Evolutionary conservation across 2,113 vertebrate species (phyloP).

Genomic region (Dolichallabes microphthalmus): DNA sequence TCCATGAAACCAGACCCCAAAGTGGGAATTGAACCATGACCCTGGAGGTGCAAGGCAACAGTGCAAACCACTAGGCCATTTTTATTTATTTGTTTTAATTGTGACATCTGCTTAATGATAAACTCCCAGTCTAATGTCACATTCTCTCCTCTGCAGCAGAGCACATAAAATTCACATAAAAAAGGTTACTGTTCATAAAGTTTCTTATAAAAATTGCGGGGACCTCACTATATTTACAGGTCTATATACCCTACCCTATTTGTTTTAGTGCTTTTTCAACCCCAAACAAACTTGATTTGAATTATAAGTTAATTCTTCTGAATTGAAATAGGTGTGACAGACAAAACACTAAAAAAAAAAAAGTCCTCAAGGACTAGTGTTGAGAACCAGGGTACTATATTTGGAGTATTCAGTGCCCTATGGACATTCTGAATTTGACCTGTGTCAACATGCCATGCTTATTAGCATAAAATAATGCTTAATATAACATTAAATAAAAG

Average conservation of each 20-base stretch:
- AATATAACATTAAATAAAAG: not conserved
- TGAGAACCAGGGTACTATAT: too few species aligned
- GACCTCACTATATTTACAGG: not conserved
- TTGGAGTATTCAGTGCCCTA: too few species aligned
- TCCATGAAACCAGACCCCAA: too few species aligned
- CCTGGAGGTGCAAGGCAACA: too few species aligned
- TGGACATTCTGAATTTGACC: not conserved
- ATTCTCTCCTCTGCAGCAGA: not conserved
- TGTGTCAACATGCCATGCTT: not conserved
- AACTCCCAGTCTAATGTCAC: not conserved
- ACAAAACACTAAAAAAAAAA: too few species aligned
- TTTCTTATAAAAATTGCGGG: not conserved
- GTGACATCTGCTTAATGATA: not conserved
- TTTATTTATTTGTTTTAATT: too few species aligned
- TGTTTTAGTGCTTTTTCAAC: too few species aligned
- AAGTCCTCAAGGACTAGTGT: too few species aligned
- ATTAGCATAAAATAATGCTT: not conserved
- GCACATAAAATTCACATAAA: not conserved
- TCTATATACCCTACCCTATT: too few species aligned
- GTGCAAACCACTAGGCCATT: too few species aligned
- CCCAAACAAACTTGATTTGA: too few species aligned
- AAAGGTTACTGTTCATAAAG: not conserved
- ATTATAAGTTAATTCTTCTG: not conserved
- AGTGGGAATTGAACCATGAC: too few species aligned
- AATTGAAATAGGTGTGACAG: not conserved